Conservation (phyloP, 2,113 vertebrate species). For the Siniperca knerii region DNA sequence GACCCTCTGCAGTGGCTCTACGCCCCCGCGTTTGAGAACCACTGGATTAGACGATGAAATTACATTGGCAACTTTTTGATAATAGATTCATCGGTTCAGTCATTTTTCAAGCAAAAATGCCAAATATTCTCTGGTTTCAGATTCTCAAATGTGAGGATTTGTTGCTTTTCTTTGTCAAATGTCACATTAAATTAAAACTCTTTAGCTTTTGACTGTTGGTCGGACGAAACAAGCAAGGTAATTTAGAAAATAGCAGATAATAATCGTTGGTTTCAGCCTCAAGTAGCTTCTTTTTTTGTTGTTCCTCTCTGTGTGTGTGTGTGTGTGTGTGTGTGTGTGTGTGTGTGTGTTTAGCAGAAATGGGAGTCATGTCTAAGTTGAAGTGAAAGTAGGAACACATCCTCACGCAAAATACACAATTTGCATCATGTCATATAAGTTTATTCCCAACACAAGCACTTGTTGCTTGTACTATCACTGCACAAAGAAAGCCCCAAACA, state of each 20-base stretch:
- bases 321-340: not conserved
- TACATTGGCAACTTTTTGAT: not conserved
- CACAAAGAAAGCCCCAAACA: conserved; percentile 14
- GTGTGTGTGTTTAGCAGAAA: conserved; percentile 38
- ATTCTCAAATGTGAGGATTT: not conserved
- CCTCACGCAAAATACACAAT: conserved; percentile 33
- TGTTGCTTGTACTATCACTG: conserved; percentile 1
- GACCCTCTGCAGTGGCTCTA: no score
- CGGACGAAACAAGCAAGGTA: not conserved
- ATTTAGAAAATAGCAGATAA: not conserved
- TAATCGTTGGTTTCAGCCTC: not conserved
- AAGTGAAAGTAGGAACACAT: conserved; percentile 67
- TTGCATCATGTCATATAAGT: conserved; percentile 23
- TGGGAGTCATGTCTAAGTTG: conserved; percentile 42
- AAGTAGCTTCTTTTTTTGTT: not conserved
- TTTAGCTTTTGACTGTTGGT: not conserved
- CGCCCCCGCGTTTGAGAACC: no score
- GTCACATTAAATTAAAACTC: not conserved
- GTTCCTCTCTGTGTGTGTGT: not conserved
- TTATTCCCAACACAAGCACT: conserved; percentile 1
- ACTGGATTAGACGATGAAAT: not conserved
- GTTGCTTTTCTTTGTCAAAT: not conserved
- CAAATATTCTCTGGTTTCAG: not conserved
- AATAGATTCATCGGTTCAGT: not conserved
- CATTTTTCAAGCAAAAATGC: not conserved